Percentiles rank a stretch among this genome's conserved stretches.
Conservation (phyloP, 2,113 vertebrate species). For the Turdus rufiventris region DNA sequence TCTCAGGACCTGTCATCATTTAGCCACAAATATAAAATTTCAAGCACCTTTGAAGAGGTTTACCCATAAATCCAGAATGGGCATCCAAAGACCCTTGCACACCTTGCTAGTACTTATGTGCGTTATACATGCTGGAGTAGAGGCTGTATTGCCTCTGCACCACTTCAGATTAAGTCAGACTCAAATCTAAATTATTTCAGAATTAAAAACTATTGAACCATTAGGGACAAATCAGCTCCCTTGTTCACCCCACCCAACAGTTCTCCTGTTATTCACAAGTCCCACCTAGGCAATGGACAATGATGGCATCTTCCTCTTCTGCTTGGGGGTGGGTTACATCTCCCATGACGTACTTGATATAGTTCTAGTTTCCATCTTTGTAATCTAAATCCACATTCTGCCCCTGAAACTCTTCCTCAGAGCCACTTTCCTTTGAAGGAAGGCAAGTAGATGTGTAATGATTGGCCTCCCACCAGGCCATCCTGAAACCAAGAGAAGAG, state of each 20-base stretch:
- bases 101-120: not conserved
- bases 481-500: constrained; percentile 65
- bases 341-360: constrained; percentile 83
- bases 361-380: constrained; percentile 58
- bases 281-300: constrained; percentile 90
- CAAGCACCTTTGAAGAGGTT: not conserved
- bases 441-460: constrained; percentile 82
- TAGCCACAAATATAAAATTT: not conserved
- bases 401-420: constrained; percentile 60
- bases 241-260: not conserved
- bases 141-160: not conserved
- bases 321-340: constrained; percentile 88
- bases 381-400: constrained; percentile 40
- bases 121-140: not conserved
- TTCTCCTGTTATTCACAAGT: not conserved
- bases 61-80: not conserved
- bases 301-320: constrained; percentile 78
- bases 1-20: not conserved
- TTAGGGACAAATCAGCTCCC: not conserved
- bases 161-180: not conserved
- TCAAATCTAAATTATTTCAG: not conserved
- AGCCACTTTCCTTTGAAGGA: constrained; percentile 76
- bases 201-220: not conserved
- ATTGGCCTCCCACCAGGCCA: constrained; percentile 87
- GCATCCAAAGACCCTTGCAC: not conserved